A percentile compares a stretch with the other conserved stretches of the same genome.
phyloP scores from a whole-genome alignment of 2,888 invertebrate species.

The Lithosia quadra region DNA sequence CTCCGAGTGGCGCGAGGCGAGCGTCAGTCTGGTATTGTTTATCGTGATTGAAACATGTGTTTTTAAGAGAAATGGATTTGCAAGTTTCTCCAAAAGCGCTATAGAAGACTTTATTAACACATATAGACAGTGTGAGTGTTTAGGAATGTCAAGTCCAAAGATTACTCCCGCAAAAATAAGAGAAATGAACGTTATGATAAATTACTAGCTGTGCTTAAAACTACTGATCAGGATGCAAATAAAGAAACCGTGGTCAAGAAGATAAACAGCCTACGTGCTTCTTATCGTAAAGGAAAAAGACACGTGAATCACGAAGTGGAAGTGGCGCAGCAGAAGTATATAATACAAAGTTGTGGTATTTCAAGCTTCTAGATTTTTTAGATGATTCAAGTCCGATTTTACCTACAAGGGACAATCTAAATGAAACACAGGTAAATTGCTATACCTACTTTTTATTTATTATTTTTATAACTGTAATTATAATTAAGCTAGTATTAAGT shows the following conservation, averaged over 20 bases:
- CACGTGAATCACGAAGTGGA: slow-evolving; percentile 11
- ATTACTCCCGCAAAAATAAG: slow-evolving; percentile 5
- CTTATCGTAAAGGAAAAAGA: slow-evolving; percentile 13
- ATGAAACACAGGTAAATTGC: slow-evolving; percentile 13
- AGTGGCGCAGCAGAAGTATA: slow-evolving; percentile 12
- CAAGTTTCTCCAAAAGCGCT: slow-evolving; percentile 1
- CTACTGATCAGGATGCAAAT: slow-evolving; percentile 13
- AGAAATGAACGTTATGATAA: slow-evolving; percentile 11
- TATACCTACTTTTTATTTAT: too few relatives aligned
- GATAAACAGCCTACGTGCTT: slow-evolving; percentile 14
- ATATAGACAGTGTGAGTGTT: background rate
- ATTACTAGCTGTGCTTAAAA: slow-evolving; percentile 9
- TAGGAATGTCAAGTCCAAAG: slow-evolving; percentile 11
- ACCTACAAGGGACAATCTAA: slow-evolving; percentile 13
- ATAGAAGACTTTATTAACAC: slow-evolving; percentile 15
- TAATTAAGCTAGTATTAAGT: background rate
- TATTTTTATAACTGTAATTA: too few relatives aligned
- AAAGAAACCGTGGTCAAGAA: slow-evolving; percentile 11
- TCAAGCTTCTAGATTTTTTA: slow-evolving; percentile 12
- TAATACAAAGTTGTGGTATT: slow-evolving; percentile 12
- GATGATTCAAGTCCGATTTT: slow-evolving; percentile 11
- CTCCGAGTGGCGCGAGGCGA: background rate
- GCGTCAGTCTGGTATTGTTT: background rate
- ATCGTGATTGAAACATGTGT: too few relatives aligned
- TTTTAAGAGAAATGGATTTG: too few relatives aligned